Base-by-base conservation (phyloP, 92 coral and sea anemone species). In the Diadumene lineata region DNA sequence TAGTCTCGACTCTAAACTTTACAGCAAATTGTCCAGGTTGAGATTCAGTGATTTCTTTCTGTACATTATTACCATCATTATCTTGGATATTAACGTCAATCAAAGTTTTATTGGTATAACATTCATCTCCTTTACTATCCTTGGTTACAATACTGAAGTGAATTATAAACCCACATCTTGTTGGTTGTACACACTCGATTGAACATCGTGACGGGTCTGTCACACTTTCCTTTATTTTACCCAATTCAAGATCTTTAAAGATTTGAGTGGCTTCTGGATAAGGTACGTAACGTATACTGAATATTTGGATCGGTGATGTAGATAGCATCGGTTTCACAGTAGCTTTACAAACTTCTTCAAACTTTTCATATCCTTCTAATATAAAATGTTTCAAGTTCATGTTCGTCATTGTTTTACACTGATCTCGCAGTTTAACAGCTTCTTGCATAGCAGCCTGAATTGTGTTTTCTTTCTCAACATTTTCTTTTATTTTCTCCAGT, bases 41-140 rank as follows among this genome's bases (percentile, higher is more conserved):
- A 21, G 43, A 24, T 66, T 66, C 70, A 66, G 50, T 31, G 28
- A 66, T 6, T 17, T 66, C 25, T 2, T 29, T 66, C 10, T 33
- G 11, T 11, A 66, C 70, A 34, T 66, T 27, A n/a, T 66, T 31
- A n/a, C 70, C 70, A 15, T 33, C 70, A 23, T 4, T 44, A 66
- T 66, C 70, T 33, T 1, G 31, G 50, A 66, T 66, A 6, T 33
- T 19, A 7, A 66, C 50, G 21, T 33, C 70, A 1, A 66, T 31
- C 24, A 27, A 66, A 4, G 23, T 51, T 21, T 31, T 66, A n/a
- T 19, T 31, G 24, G 70, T 66, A 28, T 34, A 25, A 31, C 70
- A 66, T 8, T 32, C 21, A 3, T 66, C 48, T 31, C 50, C 50
- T 66, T 66, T 24, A 4, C 50, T 11, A 66, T 66, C 34, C 26